A percentile compares a stretch with the other conserved stretches of the same genome.
Evolutionary conservation across 1,140 invertebrate species (phyloP).

Genomic region (Bombus picipes): DNA sequence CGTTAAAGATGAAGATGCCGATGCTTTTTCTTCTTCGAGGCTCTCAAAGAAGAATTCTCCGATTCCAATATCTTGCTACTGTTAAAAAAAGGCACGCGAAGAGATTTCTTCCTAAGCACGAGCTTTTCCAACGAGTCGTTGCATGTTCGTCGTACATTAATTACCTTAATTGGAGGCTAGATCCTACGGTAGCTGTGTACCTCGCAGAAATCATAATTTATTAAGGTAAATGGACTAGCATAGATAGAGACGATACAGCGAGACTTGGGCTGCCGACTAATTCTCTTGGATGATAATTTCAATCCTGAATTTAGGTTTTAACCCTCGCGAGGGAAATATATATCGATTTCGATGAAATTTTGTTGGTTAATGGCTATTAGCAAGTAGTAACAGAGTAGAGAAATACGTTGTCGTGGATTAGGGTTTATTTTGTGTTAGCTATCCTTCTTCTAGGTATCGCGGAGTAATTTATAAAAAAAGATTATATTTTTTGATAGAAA

Average conservation of each 20-base stretch:
- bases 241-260: background rate
- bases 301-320: background rate
- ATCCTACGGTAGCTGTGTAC: background rate
- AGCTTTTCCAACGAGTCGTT: background rate
- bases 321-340: no score
- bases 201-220: constrained; percentile 33
- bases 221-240: constrained; percentile 32
- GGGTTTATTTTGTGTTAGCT: no score
- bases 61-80: background rate
- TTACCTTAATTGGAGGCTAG: constrained; percentile 41
- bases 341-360: background rate
- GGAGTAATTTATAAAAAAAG: no score
- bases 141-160: constrained; percentile 25
- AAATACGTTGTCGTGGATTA: background rate
- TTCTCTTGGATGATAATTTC: background rate
- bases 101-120: background rate
- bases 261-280: background rate
- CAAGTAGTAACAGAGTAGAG: no score
- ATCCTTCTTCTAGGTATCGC: no score
- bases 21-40: background rate
- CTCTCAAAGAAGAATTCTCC: background rate
- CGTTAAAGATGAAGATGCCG: background rate
- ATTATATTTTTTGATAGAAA: no score
- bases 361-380: no score
- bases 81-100: no score